Conservation (phyloP, 1,140 invertebrate genomes). For the Proctacanthus coquilletti region DNA sequence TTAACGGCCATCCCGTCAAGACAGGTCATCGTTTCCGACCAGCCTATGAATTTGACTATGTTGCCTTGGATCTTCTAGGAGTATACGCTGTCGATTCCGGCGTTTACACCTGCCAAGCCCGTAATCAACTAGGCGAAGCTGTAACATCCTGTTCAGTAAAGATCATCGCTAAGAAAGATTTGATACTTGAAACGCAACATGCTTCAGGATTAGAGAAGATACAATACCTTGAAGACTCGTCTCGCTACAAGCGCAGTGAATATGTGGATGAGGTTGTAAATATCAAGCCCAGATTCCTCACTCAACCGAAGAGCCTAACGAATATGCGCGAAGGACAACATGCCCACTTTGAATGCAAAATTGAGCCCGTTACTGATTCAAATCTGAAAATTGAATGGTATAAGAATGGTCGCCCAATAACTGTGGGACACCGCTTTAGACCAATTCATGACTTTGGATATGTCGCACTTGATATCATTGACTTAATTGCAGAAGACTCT, state of each 20-base stretch:
- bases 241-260: conserved; percentile 67
- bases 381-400: conserved; percentile 90
- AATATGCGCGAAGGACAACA: conserved; percentile 80
- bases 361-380: conserved; percentile 90
- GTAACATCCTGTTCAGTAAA: conserved; percentile 78
- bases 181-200: conserved; percentile 71
- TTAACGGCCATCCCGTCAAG: conserved; percentile 77
- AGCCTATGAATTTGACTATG: conserved; percentile 95
- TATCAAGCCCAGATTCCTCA: conserved; percentile 68
- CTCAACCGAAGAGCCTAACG: conserved; percentile 69
- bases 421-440: conserved; percentile 76
- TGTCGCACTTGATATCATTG: conserved; percentile 80
- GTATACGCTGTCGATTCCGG: conserved; percentile 95
- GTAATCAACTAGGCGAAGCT: conserved; percentile 85
- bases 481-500: conserved; percentile 82
- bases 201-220: conserved; percentile 78
- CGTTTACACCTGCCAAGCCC: conserved; percentile 84
- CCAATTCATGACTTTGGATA: conserved; percentile 94
- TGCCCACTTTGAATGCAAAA: conserved; percentile 94
- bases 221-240: conserved; percentile 77
- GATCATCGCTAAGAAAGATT: conserved; percentile 76
- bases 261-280: conserved; percentile 68
- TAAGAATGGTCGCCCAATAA: conserved; percentile 77
- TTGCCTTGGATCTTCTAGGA: conserved; percentile 85
- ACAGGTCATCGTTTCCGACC: conserved; percentile 89